Evolutionary conservation across 2,888 invertebrate genomes (phyloP).

Genomic region (Drepanosiphum platanoidis): DNA sequence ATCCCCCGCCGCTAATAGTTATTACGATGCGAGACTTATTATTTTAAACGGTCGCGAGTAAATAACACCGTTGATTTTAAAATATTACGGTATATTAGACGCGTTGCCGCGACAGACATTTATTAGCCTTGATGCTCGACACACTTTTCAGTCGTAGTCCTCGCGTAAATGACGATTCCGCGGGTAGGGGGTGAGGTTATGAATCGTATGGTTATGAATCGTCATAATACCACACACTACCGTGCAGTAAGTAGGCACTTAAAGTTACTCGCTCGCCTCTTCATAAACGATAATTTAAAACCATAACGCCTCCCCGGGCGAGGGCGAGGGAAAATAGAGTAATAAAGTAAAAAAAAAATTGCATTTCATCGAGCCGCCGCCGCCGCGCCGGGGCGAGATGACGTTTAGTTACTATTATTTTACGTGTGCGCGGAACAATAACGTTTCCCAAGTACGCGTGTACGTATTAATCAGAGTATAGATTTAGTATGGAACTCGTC

Average conservation of each 20-base stretch:
- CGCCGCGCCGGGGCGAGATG: neutral
- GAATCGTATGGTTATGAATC: neutral
- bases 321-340: no score
- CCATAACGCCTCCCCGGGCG: no score
- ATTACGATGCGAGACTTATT: neutral
- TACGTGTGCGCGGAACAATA: no score
- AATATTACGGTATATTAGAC: slow-evolving; percentile 1
- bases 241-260: no score
- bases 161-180: neutral
- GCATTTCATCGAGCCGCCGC: neutral
- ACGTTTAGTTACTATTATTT: no score
- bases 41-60: neutral
- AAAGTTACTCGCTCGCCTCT: no score
- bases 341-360: neutral
- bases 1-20: neutral
- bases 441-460: neutral
- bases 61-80: neutral
- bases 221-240: neutral
- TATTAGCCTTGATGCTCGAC: no score
- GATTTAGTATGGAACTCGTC: no score
- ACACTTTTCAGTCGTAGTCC: no score
- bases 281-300: no score
- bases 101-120: no score
- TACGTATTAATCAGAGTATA: no score
- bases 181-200: neutral